These are phyloP conservation scores for Tetranychus urticae DNA, from an alignment of 1,140 invertebrate species.

Conservation along the genomic window DNA sequence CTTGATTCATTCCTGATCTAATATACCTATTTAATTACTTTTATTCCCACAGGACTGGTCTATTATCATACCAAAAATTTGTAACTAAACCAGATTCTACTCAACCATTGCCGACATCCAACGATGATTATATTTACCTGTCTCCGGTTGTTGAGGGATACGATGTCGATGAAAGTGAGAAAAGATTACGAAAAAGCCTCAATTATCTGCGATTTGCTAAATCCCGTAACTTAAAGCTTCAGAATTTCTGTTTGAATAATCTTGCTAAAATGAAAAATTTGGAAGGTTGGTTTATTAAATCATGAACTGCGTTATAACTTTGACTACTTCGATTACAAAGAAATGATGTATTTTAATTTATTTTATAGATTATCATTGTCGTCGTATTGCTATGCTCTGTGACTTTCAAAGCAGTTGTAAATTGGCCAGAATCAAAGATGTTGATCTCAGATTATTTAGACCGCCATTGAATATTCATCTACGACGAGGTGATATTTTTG, in stretches of 20 bases:
- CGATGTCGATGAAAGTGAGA: not conserved
- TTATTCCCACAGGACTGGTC: too few species aligned
- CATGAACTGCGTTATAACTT: not conserved
- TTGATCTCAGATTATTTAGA: constrained; percentile 7
- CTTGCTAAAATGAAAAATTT: not conserved
- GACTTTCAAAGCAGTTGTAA: constrained; percentile 3
- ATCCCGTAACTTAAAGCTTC: not conserved
- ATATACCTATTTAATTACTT: too few species aligned
- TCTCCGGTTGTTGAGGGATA: not conserved
- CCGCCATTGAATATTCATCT: constrained; percentile 1
- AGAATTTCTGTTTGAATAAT: not conserved
- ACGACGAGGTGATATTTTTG: not conserved
- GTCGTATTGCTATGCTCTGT: constrained; percentile 8
- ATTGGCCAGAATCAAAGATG: constrained; percentile 5
- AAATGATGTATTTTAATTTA: not conserved
- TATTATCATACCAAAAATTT: too few species aligned
- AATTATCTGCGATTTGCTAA: not conserved
- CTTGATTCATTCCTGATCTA: too few species aligned
- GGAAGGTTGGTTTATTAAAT: not conserved
- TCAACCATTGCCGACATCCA: not conserved
- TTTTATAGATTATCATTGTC: constrained; percentile 6
- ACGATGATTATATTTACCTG: not conserved
- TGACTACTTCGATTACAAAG: not conserved
- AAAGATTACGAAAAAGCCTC: not conserved
- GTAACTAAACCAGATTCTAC: too few species aligned